These are phyloP conservation scores for Anoplolepis gracilipes DNA, from an alignment of 1,140 invertebrate species.

Conservation along the genomic window DNA sequence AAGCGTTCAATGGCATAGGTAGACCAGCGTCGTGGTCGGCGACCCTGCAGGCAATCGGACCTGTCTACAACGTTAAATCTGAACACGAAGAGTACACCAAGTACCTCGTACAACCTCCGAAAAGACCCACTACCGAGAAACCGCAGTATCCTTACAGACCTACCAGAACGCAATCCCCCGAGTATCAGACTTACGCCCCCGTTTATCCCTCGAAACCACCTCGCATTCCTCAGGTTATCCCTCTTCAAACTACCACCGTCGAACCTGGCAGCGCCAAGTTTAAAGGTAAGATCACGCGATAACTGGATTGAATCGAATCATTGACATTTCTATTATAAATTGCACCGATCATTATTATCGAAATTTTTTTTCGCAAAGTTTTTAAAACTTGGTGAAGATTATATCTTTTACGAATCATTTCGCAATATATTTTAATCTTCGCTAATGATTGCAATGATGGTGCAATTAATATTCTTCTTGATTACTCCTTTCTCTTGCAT, in stretches of 20 bases:
- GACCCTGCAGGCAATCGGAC: conserved; percentile 89
- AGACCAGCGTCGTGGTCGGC: conserved; percentile 91
- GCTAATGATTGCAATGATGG: background rate
- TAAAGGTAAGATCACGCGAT: conserved; percentile 77
- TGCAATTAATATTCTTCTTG: conserved; percentile 7
- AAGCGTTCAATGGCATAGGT: conserved; percentile 94
- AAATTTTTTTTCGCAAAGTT: background rate
- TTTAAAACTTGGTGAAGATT: too few species aligned
- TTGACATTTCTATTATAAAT: background rate
- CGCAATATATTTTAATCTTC: background rate
- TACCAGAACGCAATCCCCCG: conserved; percentile 74
- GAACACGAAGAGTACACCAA: conserved; percentile 86
- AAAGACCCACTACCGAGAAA: conserved; percentile 76
- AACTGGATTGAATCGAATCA: background rate
- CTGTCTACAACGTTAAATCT: conserved; percentile 85
- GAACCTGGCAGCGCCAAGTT: conserved; percentile 37
- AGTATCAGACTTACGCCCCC: conserved; percentile 78
- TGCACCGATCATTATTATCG: background rate
- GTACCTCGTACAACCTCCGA: conserved; percentile 86
- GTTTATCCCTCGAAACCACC: conserved; percentile 66
- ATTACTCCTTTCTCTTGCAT: background rate
- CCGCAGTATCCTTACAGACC: conserved; percentile 85
- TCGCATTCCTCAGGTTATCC: conserved; percentile 74
- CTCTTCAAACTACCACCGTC: conserved; percentile 69
- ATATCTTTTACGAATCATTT: too few species aligned